Evolutionary conservation across 2,113 vertebrate genomes (phyloP).

Genomic region (Halcyon senegalensis): DNA sequence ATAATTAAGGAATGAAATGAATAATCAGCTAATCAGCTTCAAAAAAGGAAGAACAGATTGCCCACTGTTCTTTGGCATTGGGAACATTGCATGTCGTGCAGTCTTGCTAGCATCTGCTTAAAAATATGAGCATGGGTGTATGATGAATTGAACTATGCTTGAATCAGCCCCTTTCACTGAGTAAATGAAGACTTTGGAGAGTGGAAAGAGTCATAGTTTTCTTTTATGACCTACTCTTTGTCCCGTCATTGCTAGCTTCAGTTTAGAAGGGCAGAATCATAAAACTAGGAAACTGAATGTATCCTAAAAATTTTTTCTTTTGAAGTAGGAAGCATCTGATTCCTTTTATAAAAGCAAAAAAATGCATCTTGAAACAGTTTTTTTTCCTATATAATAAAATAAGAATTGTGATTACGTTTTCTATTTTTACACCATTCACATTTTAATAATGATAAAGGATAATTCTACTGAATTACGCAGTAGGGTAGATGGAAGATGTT

Average conservation of each 20-base stretch:
- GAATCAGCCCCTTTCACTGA: slow-evolving; percentile 27
- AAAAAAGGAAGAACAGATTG: slow-evolving; percentile 47
- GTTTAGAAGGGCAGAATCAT: not conserved
- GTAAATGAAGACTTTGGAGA: not conserved
- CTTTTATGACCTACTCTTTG: not conserved
- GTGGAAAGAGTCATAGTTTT: not conserved
- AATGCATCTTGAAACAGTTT: not conserved
- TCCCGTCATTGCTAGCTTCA: not conserved
- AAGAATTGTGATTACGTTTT: not conserved
- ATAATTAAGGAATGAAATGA: slow-evolving; percentile 23
- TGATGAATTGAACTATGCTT: not conserved
- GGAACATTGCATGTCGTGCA: not conserved
- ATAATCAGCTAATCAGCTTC: slow-evolving; percentile 20
- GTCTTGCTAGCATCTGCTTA: slow-evolving; percentile 35
- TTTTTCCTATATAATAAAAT: not conserved
- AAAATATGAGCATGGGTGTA: not conserved
- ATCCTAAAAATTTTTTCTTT: not conserved
- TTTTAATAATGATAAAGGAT: not conserved
- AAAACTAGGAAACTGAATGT: not conserved
- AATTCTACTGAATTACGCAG: not conserved
- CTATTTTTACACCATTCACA: not conserved
- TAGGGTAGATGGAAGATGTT: not conserved
- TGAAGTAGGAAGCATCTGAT: not conserved
- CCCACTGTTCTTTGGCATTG: slow-evolving; percentile 29
- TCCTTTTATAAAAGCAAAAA: not conserved